These are phyloP conservation scores for Miltochrista miniata DNA, from an alignment of 2,888 invertebrate species.

Conservation along the genomic window DNA sequence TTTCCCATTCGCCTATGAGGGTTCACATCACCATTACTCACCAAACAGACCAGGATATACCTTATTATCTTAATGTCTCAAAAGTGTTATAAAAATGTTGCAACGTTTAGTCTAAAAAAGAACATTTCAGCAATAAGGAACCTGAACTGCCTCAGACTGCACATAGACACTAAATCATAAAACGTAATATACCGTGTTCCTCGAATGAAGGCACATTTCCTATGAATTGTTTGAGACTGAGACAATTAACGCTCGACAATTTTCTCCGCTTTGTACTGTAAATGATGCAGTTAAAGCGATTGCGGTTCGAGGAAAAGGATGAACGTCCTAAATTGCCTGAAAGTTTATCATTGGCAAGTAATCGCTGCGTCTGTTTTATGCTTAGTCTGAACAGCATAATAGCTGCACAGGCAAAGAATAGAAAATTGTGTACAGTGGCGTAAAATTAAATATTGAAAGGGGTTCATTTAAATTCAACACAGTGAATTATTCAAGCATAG, in stretches of 20 bases:
- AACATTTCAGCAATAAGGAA: not conserved
- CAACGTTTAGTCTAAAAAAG: not conserved
- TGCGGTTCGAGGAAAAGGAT: slow-evolving; percentile 35
- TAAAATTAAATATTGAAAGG: no score
- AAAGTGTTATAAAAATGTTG: not conserved
- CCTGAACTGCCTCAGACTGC: not conserved
- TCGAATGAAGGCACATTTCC: slow-evolving; percentile 31
- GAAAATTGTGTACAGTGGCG: no score
- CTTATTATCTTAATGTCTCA: no score
- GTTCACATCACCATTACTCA: no score
- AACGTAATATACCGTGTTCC: slow-evolving; percentile 32
- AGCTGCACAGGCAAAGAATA: no score
- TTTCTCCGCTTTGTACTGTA: slow-evolving; percentile 37
- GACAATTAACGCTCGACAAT: slow-evolving; percentile 36
- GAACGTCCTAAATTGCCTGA: slow-evolving; percentile 28
- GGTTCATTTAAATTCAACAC: no score
- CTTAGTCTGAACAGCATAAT: no score
- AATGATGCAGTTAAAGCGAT: slow-evolving; percentile 39
- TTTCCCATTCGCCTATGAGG: no score
- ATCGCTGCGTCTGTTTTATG: slow-evolving; percentile 14
- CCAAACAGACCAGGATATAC: no score
- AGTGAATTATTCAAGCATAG: no score
- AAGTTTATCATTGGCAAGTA: slow-evolving; percentile 33
- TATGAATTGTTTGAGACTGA: slow-evolving; percentile 34
- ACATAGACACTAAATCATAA: slow-evolving; percentile 24